Evolutionary conservation across 2,797 vertebrate species (phyloP).

Genomic region (Paedocypris micromegethes): DNA sequence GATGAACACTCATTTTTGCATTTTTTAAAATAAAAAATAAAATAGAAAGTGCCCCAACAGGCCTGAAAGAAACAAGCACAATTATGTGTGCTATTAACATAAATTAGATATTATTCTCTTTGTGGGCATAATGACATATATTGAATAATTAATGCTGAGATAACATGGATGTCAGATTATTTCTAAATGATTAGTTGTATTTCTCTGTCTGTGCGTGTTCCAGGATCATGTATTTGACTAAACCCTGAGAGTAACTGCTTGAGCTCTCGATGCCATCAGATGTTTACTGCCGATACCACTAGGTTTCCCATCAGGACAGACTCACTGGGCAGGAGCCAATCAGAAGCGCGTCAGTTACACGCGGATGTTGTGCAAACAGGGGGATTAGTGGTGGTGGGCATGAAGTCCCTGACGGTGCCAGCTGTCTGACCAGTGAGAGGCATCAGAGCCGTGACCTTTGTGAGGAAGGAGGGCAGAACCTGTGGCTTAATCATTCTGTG

Average conservation of each 20-base stretch:
- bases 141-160: slow-evolving; percentile 11
- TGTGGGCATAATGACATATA: slow-evolving; percentile 9
- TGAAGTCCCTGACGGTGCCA: slow-evolving; percentile 6
- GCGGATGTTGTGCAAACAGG: slow-evolving; percentile 15
- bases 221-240: too few relatives aligned
- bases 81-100: background rate
- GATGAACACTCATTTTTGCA: background rate
- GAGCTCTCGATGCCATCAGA: too few relatives aligned
- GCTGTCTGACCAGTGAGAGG: slow-evolving; percentile 16
- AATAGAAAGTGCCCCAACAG: slow-evolving; percentile 7
- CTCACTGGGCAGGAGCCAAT: too few relatives aligned
- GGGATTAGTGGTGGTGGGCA: slow-evolving; percentile 5
- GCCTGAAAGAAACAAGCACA: background rate
- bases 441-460: slow-evolving; percentile 17
- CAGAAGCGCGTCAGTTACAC: background rate
- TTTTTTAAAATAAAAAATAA: background rate
- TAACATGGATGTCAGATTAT: slow-evolving; percentile 12
- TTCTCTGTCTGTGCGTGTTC: too few relatives aligned
- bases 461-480: slow-evolving; percentile 18
- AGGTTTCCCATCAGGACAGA: too few relatives aligned
- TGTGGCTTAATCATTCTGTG: slow-evolving; percentile 29
- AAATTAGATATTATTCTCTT: slow-evolving; percentile 7
- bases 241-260: too few relatives aligned
- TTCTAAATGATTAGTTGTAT: slow-evolving; percentile 13
- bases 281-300: background rate